These are phyloP conservation scores for Crambe crambe DNA, from an alignment of 37 sponge, comb jelly and placozoan genomes.

Conservation along the genomic window DNA sequence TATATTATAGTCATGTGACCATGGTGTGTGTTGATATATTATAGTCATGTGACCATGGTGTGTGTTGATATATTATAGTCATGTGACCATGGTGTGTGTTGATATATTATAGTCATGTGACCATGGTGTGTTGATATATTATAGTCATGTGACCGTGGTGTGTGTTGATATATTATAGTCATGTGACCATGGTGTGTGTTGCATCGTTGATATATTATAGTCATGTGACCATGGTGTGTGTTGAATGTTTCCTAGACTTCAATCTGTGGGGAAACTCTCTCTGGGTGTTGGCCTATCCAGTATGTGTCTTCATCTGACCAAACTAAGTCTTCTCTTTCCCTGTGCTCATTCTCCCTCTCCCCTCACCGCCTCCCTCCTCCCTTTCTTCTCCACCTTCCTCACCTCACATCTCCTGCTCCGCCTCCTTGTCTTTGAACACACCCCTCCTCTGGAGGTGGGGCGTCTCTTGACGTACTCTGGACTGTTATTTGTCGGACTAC, in stretches of 20 bases:
- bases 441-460: neutral
- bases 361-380: slow-evolving; percentile 31
- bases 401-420: slow-evolving; percentile 25
- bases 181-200: too few relatives aligned
- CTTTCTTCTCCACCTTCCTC: slow-evolving; percentile 35
- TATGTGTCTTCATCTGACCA: slow-evolving; percentile 58
- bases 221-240: slow-evolving; percentile 11
- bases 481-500: slow-evolving; percentile 41
- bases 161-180: too few relatives aligned
- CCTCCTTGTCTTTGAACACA: slow-evolving; percentile 24
- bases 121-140: neutral
- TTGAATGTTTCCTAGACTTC: slow-evolving; percentile 16
- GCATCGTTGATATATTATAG: neutral
- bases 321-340: slow-evolving; percentile 62
- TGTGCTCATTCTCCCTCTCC: slow-evolving; percentile 21
- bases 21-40: too few relatives aligned
- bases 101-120: too few relatives aligned
- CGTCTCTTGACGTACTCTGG: slow-evolving; percentile 49
- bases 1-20: neutral
- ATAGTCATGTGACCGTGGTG: neutral
- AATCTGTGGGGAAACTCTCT: neutral
- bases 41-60: neutral
- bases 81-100: neutral
- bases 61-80: neutral
- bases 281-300: slow-evolving; percentile 3